These are phyloP conservation scores for Lagria hirta DNA, from an alignment of 2,888 invertebrate genomes.

Conservation along the genomic window DNA sequence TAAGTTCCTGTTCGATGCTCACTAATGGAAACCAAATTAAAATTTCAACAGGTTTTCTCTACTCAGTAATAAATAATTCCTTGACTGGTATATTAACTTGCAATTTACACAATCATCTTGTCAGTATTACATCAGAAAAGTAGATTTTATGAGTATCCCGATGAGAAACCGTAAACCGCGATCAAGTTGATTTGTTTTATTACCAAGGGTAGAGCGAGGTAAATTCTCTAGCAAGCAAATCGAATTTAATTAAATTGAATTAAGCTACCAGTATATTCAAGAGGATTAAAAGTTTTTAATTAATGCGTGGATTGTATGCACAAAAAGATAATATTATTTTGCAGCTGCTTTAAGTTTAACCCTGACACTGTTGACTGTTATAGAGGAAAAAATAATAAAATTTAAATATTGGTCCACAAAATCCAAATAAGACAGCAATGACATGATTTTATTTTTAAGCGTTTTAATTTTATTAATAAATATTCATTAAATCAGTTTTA, in stretches of 20 bases:
- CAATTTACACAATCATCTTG: constrained; percentile 8
- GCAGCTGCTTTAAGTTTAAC: too few relatives aligned
- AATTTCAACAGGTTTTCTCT: constrained; percentile 9
- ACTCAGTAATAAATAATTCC: constrained; percentile 9
- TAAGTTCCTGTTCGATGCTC: constrained; percentile 1
- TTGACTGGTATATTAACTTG: constrained; percentile 9
- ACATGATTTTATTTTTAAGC: too few relatives aligned
- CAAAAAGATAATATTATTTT: too few relatives aligned
- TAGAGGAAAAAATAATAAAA: too few relatives aligned
- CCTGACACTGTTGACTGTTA: too few relatives aligned
- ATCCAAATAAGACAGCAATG: too few relatives aligned
- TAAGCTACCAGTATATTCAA: too few relatives aligned
- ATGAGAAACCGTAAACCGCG: constrained; percentile 16
- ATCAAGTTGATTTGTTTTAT: constrained; percentile 16
- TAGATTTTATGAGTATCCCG: constrained; percentile 17
- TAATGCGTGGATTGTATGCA: too few relatives aligned
- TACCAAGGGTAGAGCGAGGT: constrained; percentile 10
- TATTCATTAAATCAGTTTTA: too few relatives aligned
- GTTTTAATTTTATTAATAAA: too few relatives aligned
- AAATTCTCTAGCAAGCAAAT: constrained; percentile 8
- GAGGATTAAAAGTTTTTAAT: too few relatives aligned
- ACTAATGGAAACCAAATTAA: constrained; percentile 11
- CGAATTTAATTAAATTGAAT: constrained; percentile 15
- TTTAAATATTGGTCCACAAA: too few relatives aligned
- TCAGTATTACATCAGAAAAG: constrained; percentile 16